Evolutionary conservation across 2,888 invertebrate genomes (phyloP).

Genomic region (Rhabditoides inermis): DNA sequence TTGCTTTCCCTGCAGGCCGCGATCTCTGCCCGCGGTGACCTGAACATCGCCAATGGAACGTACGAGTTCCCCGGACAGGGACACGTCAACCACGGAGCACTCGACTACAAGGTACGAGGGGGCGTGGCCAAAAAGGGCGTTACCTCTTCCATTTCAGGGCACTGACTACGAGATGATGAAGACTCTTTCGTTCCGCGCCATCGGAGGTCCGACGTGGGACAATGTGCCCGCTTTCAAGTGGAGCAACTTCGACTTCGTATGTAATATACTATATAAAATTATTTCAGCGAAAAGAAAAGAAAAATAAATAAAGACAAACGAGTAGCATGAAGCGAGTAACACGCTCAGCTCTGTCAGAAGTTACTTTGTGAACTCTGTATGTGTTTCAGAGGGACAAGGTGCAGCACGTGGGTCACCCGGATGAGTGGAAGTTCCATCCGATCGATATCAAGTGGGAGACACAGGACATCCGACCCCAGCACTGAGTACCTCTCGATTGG

Average conservation of each 20-base stretch:
- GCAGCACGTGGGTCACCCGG: conserved; percentile 67
- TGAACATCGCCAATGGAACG: conserved; percentile 66
- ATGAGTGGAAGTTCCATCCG: conserved; percentile 66
- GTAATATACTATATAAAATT: conserved; percentile 5
- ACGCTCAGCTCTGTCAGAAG: not conserved
- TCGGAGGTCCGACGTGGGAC: conserved; percentile 60
- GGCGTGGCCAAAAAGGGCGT: not conserved
- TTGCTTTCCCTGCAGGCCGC: conserved; percentile 60
- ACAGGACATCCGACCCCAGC: no score
- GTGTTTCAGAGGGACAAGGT: conserved; percentile 31
- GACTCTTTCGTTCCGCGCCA: conserved; percentile 60
- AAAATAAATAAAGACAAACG: not conserved
- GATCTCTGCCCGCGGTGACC: conserved; percentile 66
- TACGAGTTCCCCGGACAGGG: conserved; percentile 64
- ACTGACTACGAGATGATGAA: conserved; percentile 49
- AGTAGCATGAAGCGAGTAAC: not conserved
- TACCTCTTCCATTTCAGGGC: conserved; percentile 27
- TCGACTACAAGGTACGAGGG: conserved; percentile 63
- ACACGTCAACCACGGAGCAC: conserved; percentile 66
- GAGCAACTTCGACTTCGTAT: conserved; percentile 64
- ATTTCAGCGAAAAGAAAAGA: not conserved
- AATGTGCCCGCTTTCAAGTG: conserved; percentile 68
- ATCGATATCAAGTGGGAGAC: conserved; percentile 53
- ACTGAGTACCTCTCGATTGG: no score
- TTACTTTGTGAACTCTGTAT: not conserved